Conservation (phyloP, 2,113 vertebrate species). For the Entelurus aequoreus region DNA sequence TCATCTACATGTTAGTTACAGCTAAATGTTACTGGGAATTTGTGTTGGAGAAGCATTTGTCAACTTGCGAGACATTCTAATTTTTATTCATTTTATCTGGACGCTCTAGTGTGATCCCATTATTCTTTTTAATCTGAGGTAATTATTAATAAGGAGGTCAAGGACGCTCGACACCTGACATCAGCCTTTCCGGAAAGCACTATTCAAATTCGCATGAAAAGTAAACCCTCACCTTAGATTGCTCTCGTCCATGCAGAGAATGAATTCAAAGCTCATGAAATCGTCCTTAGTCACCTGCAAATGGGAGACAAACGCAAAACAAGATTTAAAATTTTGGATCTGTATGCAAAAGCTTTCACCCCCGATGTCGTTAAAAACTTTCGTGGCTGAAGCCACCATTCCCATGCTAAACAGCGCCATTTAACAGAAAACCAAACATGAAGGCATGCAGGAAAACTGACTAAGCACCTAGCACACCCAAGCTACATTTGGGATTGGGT, state of each 20-base stretch:
- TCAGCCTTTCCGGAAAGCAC: neutral
- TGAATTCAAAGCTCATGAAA: conserved; percentile 85
- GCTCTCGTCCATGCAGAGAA: conserved; percentile 97
- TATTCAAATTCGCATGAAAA: neutral
- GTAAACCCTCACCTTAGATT: conserved; percentile 80
- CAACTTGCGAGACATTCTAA: neutral
- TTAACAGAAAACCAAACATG: too few relatives aligned
- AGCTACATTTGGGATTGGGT: too few relatives aligned
- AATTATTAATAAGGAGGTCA: neutral
- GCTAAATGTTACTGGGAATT: conserved; percentile 32
- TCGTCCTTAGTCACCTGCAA: conserved; percentile 88
- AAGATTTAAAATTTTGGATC: conserved; percentile 35
- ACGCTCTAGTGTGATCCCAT: conserved; percentile 6
- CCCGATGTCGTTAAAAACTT: too few relatives aligned
- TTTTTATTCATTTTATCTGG: too few relatives aligned
- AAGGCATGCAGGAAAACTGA: too few relatives aligned
- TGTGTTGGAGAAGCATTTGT: conserved; percentile 9
- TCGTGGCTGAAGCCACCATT: conserved; percentile 2
- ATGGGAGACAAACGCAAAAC: conserved; percentile 27
- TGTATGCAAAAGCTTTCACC: neutral
- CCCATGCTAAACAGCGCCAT: too few relatives aligned
- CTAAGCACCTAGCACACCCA: too few relatives aligned
- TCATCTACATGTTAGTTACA: conserved; percentile 35
- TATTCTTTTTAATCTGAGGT: neutral
- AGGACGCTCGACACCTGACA: conserved; percentile 14